A percentile compares a stretch with the other conserved stretches of the same genome.
Evolutionary conservation across 2,113 vertebrate genomes (phyloP).

Genomic region (Oriolus oriolus): DNA sequence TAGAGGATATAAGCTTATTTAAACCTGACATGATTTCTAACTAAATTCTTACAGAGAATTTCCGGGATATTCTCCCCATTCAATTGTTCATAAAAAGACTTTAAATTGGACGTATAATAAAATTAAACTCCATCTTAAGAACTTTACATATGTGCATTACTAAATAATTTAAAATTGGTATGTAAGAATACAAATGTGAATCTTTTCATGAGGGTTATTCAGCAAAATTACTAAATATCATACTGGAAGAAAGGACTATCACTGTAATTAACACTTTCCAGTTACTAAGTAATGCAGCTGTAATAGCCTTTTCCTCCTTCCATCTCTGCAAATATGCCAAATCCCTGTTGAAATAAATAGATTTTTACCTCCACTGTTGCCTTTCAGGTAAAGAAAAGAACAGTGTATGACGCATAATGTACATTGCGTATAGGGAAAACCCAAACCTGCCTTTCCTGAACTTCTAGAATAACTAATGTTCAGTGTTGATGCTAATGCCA

Average conservation of each 20-base stretch:
- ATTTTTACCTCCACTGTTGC: background rate
- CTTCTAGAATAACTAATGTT: background rate
- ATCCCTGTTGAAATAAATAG: background rate
- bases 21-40: background rate
- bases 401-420: background rate
- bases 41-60: background rate
- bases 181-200: background rate
- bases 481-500: accelerated
- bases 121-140: background rate
- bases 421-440: background rate
- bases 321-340: background rate
- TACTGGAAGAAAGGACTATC: background rate
- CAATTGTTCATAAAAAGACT: background rate
- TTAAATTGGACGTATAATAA: background rate
- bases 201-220: background rate
- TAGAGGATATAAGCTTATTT: background rate
- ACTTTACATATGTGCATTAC: background rate
- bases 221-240: background rate
- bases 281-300: background rate
- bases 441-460: background rate
- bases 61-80: background rate
- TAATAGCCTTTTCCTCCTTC: background rate
- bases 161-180: background rate
- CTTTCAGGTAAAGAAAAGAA: background rate
- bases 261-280: background rate